phyloP scores from a whole-genome alignment of 2,797 vertebrate genomes.

The Neosalanx taihuensis region DNA sequence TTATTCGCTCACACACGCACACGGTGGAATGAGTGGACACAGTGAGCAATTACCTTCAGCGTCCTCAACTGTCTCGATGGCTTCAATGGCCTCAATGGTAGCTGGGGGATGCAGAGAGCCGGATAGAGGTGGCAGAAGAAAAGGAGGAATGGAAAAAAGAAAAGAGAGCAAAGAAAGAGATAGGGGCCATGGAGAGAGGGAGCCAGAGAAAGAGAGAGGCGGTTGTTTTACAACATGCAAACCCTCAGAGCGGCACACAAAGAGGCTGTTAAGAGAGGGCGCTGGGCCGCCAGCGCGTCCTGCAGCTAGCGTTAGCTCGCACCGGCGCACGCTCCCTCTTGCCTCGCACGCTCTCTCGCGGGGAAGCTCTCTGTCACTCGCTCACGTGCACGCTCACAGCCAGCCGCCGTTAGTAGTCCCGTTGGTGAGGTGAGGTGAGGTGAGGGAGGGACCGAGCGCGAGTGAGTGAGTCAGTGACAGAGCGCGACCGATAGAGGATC shows the following conservation, averaged over 20 bases:
- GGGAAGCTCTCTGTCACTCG: neutral
- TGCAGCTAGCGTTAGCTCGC: constrained; percentile 47
- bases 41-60: constrained; percentile 67
- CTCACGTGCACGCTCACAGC: constrained; percentile 33
- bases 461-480: constrained; percentile 37
- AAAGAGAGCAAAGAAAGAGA: constrained; percentile 62
- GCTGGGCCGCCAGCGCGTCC: constrained; percentile 50
- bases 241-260: constrained; percentile 44
- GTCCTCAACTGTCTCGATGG: constrained; percentile 77
- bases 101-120: constrained; percentile 72
- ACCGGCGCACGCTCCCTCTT: neutral
- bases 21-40: constrained; percentile 55
- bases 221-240: constrained; percentile 39
- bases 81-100: constrained; percentile 79
- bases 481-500: constrained; percentile 19
- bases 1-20: neutral
- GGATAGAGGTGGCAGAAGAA: neutral
- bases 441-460: constrained; percentile 46
- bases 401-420: constrained; percentile 61
- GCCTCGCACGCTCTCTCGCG: neutral
- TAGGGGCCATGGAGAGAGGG: constrained; percentile 19
- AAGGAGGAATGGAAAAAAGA: neutral
- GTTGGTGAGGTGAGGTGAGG: constrained; percentile 53
- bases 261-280: constrained; percentile 38
- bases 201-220: constrained; percentile 8